Evolutionary conservation across 2,113 vertebrate genomes (phyloP).

Genomic region (Hyperopisus bebe): DNA sequence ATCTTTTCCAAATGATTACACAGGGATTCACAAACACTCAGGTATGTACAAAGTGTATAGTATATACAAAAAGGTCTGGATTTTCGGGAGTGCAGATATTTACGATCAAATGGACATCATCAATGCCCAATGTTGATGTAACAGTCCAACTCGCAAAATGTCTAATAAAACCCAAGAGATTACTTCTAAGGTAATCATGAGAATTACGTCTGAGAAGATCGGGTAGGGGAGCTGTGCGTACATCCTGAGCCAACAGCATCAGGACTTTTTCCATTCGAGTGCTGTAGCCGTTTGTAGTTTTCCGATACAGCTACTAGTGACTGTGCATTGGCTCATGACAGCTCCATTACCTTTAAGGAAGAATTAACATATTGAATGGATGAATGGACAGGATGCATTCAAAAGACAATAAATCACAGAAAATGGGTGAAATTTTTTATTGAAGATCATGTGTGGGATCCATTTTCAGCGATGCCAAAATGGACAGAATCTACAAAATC

Average conservation of each 20-base stretch:
- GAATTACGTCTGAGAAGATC: not conserved
- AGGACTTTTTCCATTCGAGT: not conserved
- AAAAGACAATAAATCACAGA: constrained; percentile 6
- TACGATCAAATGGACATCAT: not conserved
- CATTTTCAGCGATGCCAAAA: not conserved
- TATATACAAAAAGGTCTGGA: not conserved
- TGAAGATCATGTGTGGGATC: not conserved
- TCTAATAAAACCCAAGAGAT: not conserved
- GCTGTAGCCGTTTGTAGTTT: not conserved
- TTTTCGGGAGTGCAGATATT: not conserved
- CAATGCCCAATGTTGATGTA: not conserved
- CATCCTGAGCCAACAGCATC: not conserved
- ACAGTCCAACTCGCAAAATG: not conserved
- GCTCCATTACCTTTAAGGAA: not conserved
- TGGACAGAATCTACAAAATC: too few relatives aligned
- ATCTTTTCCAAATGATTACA: not conserved
- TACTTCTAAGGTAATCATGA: not conserved
- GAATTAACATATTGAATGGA: not conserved
- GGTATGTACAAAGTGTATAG: not conserved
- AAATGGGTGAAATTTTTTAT: constrained; percentile 20
- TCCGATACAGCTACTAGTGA: not conserved
- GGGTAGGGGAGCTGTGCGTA: not conserved
- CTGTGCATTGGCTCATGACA: not conserved
- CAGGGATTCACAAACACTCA: not conserved
- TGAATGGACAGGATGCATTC: not conserved